Evolutionary conservation across 2,888 invertebrate species (phyloP), one percentile per base, ranked within the genome.

Genomic region (Hirtodrosophila alboralis): DNA sequence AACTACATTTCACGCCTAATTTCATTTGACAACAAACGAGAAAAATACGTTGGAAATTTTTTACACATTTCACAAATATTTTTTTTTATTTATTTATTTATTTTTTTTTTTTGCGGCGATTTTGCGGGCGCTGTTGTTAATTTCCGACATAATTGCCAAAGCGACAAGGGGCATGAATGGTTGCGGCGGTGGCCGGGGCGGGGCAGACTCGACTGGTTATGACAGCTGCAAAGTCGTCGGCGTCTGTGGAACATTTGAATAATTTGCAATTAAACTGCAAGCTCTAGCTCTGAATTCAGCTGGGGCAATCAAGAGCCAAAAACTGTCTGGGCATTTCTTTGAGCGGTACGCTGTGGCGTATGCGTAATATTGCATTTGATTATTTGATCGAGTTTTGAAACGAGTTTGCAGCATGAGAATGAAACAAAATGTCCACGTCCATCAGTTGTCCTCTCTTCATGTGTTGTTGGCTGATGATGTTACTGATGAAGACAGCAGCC

Each of bases 1-100:
- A 81, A 70, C 85, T 70, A 60, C 85, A 86, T 86, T 79, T 86
- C 63, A 84, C 59, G 79, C 70, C 79, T 80, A 80, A 80, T 86
- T 80, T 86, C 63, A 64, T 74, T 59, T 80, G 79, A 86, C 79
- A 86, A 83, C 78, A 81, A 76, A 44, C 75, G 34, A 34, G 28
- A 56, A 40, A 70, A 54, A 75, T 31, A 57, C 43, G 48, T 40
- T 53, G 48, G 36, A 75, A 47, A 76, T 56, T 62, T 65, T 63
- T 77, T 59, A 33, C 63, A 61, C 69, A 68, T 65, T 75, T 77
- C 68, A 52, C 52, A 66, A 40, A 57, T 69, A 52, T 68, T 33
- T 45, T 16, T 14, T 44, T 8, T 47, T 54, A 21, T 45, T 13
- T 26, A n/a, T 40, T 53, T 58, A 10, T 37, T 7, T 73, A 68